phyloP scores from a whole-genome alignment of 2,113 vertebrate genomes.

The Ahaetulla prasina region DNA sequence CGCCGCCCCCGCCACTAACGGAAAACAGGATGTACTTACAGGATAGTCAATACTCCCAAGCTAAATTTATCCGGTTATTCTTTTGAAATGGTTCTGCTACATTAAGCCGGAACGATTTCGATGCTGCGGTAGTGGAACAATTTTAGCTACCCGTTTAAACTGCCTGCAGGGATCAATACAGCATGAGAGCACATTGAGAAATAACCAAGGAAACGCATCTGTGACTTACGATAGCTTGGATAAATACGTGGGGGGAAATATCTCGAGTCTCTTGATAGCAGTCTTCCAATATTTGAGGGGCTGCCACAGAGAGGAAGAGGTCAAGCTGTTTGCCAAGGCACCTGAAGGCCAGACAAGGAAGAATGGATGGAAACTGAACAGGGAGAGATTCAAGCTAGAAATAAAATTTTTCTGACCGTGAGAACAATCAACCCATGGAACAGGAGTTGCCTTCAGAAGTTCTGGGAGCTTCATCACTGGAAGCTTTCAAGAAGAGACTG shows the following conservation, averaged over 20 bases:
- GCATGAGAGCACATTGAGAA: slow-evolving; percentile 7
- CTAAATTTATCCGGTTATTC: slow-evolving; percentile 17
- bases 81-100: slow-evolving; percentile 1
- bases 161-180: slow-evolving; percentile 31
- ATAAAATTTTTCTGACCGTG: no score
- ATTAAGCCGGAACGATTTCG: slow-evolving; percentile 8
- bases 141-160: slow-evolving; percentile 15
- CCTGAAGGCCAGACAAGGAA: no score
- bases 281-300: no score
- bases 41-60: slow-evolving; percentile 7
- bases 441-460: no score
- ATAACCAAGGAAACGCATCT: slow-evolving; percentile 17
- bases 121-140: slow-evolving; percentile 12
- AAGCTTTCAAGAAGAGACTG: no score
- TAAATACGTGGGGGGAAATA: neutral
- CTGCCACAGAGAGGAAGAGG: no score
- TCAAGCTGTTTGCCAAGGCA: no score
- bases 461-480: no score
- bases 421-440: no score
- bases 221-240: neutral
- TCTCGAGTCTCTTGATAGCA: neutral
- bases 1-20: neutral
- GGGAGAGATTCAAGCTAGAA: no score
- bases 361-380: no score
- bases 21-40: neutral